Base-by-base conservation (phyloP, 23 tunicate genomes). In the Botrylloides violaceus region DNA sequence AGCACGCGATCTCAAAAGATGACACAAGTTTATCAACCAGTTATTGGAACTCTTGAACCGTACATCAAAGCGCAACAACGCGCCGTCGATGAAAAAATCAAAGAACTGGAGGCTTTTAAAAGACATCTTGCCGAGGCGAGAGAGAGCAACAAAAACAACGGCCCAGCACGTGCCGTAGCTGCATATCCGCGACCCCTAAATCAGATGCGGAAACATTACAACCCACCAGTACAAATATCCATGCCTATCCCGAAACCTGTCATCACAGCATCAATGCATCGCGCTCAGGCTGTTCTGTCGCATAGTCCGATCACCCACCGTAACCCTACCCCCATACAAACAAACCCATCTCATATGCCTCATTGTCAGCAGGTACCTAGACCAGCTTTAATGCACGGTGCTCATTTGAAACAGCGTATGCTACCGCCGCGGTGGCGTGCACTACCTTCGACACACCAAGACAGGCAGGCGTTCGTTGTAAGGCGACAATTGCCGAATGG, bases 11-110 rank as follows among this genome's bases (percentile, higher is more conserved):
- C 32, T 3, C 70, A 63, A 63, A 7, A 25, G 35, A 34, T 63
- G 33, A 34, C 70, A 4, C 70, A 63, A 63, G 70, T 34, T 34
- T 63, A 63, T 9, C 70, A 63, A 9, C 35, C 34, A 25, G 70
- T 25, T 29, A 31, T 31, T 63, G 3, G 33, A 3, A 31, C 20
- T 9, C 70, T 63, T 28, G 70, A 28, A 28, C 70, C 70, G 3
- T 63, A 63, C 35, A 63, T 63, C 70, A 63, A 63, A 63, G 35
- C 32, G 6, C 70, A 63, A 34, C 70, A 63, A 63, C 26, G 7
- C 3, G 70, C 32, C 18, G 35, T 63, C 35, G 70, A 63, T 31
- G 33, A 63, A 9, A 63, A 63, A 33, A 63, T 63, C 32, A 63
- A 63, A 63, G 70, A 63, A 31, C 70, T 63, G 19, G 70, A 63